Evolutionary conservation across 2,113 vertebrate species (phyloP).

Genomic region (Ceyx cyanopectus): DNA sequence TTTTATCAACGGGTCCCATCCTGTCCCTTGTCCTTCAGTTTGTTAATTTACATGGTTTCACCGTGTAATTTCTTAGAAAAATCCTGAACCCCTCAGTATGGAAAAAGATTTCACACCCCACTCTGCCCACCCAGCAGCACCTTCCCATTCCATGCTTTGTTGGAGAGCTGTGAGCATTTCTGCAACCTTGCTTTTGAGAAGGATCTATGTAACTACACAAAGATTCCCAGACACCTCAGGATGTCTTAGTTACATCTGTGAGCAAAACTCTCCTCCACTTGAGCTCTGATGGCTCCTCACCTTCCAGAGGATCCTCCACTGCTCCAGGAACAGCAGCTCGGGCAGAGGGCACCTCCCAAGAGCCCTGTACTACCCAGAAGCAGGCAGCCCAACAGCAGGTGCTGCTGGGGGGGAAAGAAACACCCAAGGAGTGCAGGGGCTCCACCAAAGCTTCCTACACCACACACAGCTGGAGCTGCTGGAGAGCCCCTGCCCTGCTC

Average conservation of each 20-base stretch:
- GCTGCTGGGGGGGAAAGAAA: neutral
- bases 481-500: neutral
- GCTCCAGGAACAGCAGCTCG: neutral
- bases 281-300: neutral
- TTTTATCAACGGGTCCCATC: neutral
- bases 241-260: fast-evolving
- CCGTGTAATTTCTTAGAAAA: neutral
- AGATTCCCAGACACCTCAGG: neutral
- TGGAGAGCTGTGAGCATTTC: neutral
- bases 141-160: neutral
- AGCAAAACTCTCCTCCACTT: neutral
- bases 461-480: neutral
- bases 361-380: neutral
- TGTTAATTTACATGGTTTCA: neutral
- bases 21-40: neutral
- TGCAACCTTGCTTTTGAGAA: neutral
- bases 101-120: neutral
- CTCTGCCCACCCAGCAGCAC: neutral
- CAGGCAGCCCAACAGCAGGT: neutral
- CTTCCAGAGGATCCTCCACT: neutral
- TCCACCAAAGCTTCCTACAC: neutral
- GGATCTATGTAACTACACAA: neutral
- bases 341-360: neutral
- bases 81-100: neutral
- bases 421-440: fast-evolving